A percentile compares a stretch with the other conserved stretches of the same genome.
Evolutionary conservation across 2,797 vertebrate genomes (phyloP).

Genomic region (Podarcis siculus): DNA sequence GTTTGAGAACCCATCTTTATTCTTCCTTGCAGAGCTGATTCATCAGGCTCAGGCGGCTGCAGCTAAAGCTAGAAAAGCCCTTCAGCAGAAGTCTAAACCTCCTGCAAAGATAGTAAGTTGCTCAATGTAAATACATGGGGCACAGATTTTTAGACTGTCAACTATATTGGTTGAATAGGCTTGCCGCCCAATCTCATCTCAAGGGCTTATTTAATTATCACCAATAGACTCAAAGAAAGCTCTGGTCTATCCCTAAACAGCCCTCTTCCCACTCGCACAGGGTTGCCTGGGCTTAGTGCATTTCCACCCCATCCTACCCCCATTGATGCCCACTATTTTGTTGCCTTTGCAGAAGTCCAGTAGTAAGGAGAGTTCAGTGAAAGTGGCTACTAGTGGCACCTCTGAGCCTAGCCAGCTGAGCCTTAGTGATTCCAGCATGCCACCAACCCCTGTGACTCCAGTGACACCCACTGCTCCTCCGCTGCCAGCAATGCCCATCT

Average conservation of each 20-base stretch:
- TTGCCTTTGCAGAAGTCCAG: constrained; percentile 84
- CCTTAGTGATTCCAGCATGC: constrained; percentile 85
- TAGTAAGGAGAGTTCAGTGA: constrained; percentile 87
- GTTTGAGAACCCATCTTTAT: neutral
- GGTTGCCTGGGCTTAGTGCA: neutral
- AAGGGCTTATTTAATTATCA: neutral
- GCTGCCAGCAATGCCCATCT: constrained; percentile 84
- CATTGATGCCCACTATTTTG: neutral
- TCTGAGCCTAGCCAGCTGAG: constrained; percentile 80
- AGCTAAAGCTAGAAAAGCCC: constrained; percentile 95
- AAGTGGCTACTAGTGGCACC: constrained; percentile 77
- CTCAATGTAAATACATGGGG: neutral
- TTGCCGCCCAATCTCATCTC: too few relatives aligned
- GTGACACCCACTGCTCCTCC: constrained; percentile 89
- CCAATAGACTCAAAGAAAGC: too few relatives aligned
- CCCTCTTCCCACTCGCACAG: neutral
- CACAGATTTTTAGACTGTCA: neutral
- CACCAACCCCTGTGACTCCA: constrained; percentile 84
- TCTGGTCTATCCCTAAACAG: neutral
- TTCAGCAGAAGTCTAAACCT: constrained; percentile 97
- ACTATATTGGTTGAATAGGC: neutral
- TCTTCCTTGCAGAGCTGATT: constrained; percentile 86
- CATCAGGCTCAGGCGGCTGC: constrained; percentile 98
- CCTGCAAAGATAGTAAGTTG: constrained; percentile 89
- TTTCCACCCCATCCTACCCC: too few relatives aligned